Percentiles rank a stretch among this genome's conserved stretches.
These are phyloP conservation scores for Galerucella pusilla DNA, from an alignment of 2,888 invertebrate genomes.

Conservation along the genomic window DNA sequence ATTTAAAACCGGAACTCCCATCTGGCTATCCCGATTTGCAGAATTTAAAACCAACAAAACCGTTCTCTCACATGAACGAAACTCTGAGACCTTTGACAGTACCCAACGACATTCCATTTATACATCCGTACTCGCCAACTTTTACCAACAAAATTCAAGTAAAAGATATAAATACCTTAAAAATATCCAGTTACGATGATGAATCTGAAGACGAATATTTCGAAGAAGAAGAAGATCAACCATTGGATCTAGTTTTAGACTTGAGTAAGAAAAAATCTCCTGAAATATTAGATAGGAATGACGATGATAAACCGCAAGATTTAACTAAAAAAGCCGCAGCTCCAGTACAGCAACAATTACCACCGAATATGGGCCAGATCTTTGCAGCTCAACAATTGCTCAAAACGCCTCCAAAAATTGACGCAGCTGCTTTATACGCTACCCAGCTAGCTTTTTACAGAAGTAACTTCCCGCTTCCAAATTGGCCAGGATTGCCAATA, in stretches of 20 bases:
- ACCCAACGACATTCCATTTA: conserved; percentile 50
- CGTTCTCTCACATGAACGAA: conserved; percentile 50
- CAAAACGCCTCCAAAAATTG: conserved; percentile 72
- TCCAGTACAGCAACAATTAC: conserved; percentile 51
- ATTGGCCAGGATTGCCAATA: conserved; percentile 70
- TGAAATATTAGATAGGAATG: conserved; percentile 49
- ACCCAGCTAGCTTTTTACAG: conserved; percentile 73
- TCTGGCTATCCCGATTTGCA: conserved; percentile 51
- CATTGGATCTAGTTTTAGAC: conserved; percentile 74
- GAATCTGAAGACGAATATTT: conserved; percentile 54
- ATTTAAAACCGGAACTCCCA: conserved; percentile 38
- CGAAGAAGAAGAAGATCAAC: conserved; percentile 57
- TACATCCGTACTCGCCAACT: conserved; percentile 38
- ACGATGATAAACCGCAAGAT: conserved; percentile 64
- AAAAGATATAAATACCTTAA: conserved; percentile 73
- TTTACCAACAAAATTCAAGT: conserved; percentile 59
- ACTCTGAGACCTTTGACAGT: conserved; percentile 46
- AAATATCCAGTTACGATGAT: conserved; percentile 67
- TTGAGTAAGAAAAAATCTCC: conserved; percentile 78
- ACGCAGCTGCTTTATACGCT: conserved; percentile 72
- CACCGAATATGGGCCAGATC: conserved; percentile 63
- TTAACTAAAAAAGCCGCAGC: conserved; percentile 63
- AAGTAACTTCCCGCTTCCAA: conserved; percentile 63
- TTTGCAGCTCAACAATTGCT: conserved; percentile 75
- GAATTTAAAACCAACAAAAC: conserved; percentile 51